Evolutionary conservation across 2,888 invertebrate genomes (phyloP), one percentile per base, ranked within the genome.

Genomic region (Augiades crinisus): DNA sequence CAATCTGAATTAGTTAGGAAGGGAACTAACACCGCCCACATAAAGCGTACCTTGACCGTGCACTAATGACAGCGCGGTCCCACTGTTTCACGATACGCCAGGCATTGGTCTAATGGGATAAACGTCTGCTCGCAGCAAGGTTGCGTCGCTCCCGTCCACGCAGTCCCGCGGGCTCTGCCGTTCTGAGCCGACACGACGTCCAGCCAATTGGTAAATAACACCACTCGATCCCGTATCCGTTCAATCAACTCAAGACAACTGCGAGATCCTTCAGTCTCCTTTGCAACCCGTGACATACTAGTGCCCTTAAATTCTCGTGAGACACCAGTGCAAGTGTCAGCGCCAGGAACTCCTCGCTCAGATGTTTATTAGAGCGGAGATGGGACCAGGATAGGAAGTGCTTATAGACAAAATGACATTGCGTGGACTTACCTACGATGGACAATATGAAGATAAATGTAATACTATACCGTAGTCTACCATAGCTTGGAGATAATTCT

Each of bases 171-270:
- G 72, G 71, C 72, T 65, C 71, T 59, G 68, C 65, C 69, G 71
- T 71, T 75, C 79, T 73, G 70, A 65, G 70, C 70, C 74, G 73
- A 81, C 78, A 73, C 75, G 75, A 75, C 75, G 68, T 71, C 71
- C 68, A 69, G 64, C 74, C 85, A 87, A 88, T 88, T 88, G 86
- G 73, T 75, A 85, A 88, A 88, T 86, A 74, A 76, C 66, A 75
- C 81, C 81, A 84, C 84, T 85, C 82, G 78, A 80, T 81, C 77
- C 77, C 78, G 83, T 82, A 84, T 88, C 87, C 88, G 85, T 76
- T 72, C 82, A 82, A 78, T 81, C 78, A 77, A 73, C 76, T 72
- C 80, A 84, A 87, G 86, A 86, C 85, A 86, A 47, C 41, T 24
- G 83, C 70, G 75, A 73, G 72, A 76, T 73, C 70, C 72, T 72